Evolutionary conservation across 2,113 vertebrate species (phyloP).

Genomic region (Malurus alboscapulatus): DNA sequence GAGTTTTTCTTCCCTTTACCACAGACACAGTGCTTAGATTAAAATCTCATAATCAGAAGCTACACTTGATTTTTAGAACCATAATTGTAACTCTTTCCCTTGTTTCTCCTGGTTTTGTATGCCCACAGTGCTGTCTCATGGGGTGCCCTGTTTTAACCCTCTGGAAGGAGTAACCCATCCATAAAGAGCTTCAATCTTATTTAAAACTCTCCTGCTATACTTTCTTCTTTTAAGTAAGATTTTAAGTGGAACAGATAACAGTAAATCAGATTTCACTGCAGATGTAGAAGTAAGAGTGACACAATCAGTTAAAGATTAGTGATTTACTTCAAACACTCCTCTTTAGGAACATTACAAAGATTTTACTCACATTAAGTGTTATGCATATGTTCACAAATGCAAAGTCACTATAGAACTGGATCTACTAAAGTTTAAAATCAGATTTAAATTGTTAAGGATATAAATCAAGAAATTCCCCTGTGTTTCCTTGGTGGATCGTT

Average conservation of each 20-base stretch:
- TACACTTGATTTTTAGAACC: neutral
- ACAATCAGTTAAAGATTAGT: neutral
- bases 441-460: neutral
- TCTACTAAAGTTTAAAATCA: neutral
- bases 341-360: neutral
- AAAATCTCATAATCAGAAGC: neutral
- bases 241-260: neutral
- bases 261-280: neutral
- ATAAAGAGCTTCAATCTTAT: neutral
- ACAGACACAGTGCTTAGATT: neutral
- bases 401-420: neutral
- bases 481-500: neutral
- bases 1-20: neutral
- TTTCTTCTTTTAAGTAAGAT: neutral
- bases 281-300: neutral
- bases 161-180: neutral
- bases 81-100: neutral
- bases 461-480: neutral
- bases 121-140: neutral
- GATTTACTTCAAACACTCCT: neutral
- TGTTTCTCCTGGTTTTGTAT: neutral
- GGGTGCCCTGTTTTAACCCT: neutral
- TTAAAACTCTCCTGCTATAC: neutral
- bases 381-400: neutral
- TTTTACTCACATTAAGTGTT: neutral